Conservation (phyloP, 2,113 vertebrate species). For the Sylvilagus bachmani region DNA sequence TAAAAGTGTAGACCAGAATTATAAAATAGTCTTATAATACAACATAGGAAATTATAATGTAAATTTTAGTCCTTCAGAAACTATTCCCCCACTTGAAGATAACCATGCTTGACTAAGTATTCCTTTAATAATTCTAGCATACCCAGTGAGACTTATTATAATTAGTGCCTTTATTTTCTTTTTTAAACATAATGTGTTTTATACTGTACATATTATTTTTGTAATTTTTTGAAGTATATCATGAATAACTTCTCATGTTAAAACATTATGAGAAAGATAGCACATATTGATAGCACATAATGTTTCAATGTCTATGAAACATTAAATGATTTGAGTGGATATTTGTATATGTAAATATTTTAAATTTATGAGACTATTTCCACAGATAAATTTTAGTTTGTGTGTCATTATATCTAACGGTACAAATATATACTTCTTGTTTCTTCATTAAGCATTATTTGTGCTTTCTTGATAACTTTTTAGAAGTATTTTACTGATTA, state of each 20-base stretch:
- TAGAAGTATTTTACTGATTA: not conserved
- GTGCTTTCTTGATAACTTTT: not conserved
- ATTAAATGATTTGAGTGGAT: not conserved
- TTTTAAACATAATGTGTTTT: not conserved
- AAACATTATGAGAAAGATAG: not conserved
- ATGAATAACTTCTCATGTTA: not conserved
- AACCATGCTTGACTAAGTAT: not conserved
- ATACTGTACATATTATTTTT: not conserved
- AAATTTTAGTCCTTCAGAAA: not conserved
- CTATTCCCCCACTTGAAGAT: not conserved
- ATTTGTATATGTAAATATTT: not conserved
- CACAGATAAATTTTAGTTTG: not conserved
- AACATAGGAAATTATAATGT: not conserved
- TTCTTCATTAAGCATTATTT: not conserved
- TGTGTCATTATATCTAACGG: not conserved
- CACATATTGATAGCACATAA: not conserved
- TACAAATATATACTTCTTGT: not conserved
- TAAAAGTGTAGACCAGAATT: not conserved
- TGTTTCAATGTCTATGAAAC: not conserved
- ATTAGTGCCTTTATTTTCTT: not conserved
- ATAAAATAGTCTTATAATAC: not conserved
- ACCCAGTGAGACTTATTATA: not conserved
- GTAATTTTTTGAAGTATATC: not conserved
- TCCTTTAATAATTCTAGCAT: not conserved
- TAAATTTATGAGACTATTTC: not conserved